These are phyloP conservation scores for Spea multiplicata DNA, from an alignment of 2,113 vertebrate genomes.

Conservation along the genomic window DNA sequence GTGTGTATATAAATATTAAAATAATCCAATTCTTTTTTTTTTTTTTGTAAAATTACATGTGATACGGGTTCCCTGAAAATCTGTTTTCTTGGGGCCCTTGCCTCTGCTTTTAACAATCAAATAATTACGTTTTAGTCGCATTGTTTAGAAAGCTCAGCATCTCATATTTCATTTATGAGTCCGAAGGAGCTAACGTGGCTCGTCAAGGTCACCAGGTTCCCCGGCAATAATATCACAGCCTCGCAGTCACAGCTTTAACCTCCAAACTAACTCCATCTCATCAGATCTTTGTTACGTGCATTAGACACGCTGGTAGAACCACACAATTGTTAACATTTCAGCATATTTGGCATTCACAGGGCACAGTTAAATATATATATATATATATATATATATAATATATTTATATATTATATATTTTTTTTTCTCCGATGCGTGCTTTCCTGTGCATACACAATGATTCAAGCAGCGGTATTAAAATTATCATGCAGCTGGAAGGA, in stretches of 20 bases:
- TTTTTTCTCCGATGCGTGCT: constrained; percentile 8
- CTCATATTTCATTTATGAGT: no score
- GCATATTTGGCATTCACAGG: neutral
- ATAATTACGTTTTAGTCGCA: no score
- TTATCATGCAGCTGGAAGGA: constrained; percentile 30
- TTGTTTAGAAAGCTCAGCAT: no score
- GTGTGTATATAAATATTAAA: no score
- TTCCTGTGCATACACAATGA: constrained; percentile 41
- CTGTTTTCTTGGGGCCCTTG: no score
- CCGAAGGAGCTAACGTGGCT: no score
- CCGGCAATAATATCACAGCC: neutral
- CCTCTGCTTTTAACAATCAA: no score
- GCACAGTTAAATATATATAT: no score
- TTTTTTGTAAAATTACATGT: no score
- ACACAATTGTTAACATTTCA: constrained; percentile 5
- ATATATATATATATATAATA: neutral
- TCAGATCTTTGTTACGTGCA: constrained; percentile 5
- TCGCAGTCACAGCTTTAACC: neutral
- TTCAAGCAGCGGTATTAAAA: constrained; percentile 10
- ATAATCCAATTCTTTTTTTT: no score
- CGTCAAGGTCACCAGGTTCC: no score
- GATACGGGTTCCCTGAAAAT: no score
- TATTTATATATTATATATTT: neutral
- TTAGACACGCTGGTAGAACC: neutral
- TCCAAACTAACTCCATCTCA: neutral